phyloP scores from a whole-genome alignment of 2,113 vertebrate species.

The Sus scrofa region T2T-Sscrofa CM000816.6:110746501-110747000 shows the following conservation, averaged over 20 bases:
- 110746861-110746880: background rate
- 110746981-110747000: background rate
- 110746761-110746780: background rate
- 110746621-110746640: background rate
- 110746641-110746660: background rate
- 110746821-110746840: background rate
- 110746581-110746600: constrained; percentile 35
- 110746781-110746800: constrained; percentile 1
- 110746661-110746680: background rate
- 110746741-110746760: background rate
- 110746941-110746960: background rate
- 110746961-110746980: background rate
- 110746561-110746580: background rate
- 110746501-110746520: constrained; percentile 16
- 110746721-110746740: background rate
- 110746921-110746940: background rate
- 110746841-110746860: background rate
- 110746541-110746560: constrained; percentile 21
- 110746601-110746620: constrained; percentile 1
- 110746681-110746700: background rate
- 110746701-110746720: background rate
- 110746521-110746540: constrained; percentile 13
- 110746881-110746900: background rate
- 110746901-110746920: background rate
- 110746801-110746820: background rate